These are phyloP conservation scores for Caenorhabditis plicata DNA, from an alignment of 2,888 invertebrate genomes.

Conservation along the genomic window DNA sequence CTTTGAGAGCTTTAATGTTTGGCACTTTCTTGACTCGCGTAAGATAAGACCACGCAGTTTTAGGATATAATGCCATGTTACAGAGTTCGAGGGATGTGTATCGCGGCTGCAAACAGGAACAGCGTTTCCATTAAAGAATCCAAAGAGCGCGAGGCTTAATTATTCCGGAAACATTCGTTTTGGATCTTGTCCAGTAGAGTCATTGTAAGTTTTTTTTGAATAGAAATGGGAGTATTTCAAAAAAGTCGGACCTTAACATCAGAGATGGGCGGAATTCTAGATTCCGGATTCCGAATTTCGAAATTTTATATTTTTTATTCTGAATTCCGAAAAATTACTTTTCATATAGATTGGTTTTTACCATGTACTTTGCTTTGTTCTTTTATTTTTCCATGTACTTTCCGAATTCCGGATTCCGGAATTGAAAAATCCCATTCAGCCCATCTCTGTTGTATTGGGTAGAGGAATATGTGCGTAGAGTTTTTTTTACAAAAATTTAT, in stretches of 20 bases:
- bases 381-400: too few relatives aligned
- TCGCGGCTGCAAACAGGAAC: conserved; percentile 60
- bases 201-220: conserved; percentile 36
- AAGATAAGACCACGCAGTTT: conserved; percentile 4
- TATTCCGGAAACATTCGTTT: conserved; percentile 54
- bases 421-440: too few relatives aligned
- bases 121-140: conserved; percentile 60
- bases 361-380: too few relatives aligned
- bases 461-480: too few relatives aligned
- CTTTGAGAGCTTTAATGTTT: conserved; percentile 59
- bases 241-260: neutral
- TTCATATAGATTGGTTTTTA: too few relatives aligned
- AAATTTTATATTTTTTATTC: too few relatives aligned
- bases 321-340: too few relatives aligned
- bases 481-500: too few relatives aligned
- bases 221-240: conserved; percentile 1
- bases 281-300: too few relatives aligned
- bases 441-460: too few relatives aligned
- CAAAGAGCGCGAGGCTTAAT: conserved; percentile 50
- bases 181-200: conserved; percentile 56
- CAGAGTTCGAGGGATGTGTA: conserved; percentile 60
- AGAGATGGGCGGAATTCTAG: too few relatives aligned
- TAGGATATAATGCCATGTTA: conserved; percentile 3
- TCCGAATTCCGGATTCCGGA: too few relatives aligned
- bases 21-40: conserved; percentile 59